Base-by-base conservation (phyloP, 2,113 vertebrate species). In the Aleadryas rufinucha region DNA sequence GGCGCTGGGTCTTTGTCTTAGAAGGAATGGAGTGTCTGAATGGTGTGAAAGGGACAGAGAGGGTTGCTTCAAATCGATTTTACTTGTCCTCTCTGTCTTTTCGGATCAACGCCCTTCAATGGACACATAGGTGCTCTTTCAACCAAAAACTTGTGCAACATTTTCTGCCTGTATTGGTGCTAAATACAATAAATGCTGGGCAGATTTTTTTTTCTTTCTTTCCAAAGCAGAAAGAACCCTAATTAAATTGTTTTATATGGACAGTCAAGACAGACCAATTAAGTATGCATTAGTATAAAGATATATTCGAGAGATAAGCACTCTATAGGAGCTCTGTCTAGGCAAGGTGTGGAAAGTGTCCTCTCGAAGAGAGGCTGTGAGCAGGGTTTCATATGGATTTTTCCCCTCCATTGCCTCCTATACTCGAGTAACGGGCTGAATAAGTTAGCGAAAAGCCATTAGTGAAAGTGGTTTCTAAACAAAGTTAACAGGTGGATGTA, bases 81-180 rank as follows among this genome's bases (percentile, higher is more conserved):
- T 98, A 97, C 98, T 98, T 98, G 98, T 98, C 98, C 97, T 98
- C 98, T 98, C 98, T 98, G 98, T 98, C 98, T 98, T 99, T 98
- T 98, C 98, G 98, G 98, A 98, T 99, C 98, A 99, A 96, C 98
- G 98, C 98, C 97, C 98, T 98, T 99, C 98, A 99, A 98, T 98
- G 97, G 98, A 96, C 97, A 97, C 97, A 97, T 98, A 98, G 98
- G 98, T 98, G 98, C 98, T 98, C 98, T 98, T 98, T 98, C 98
- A 98, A 98, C 98, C 98, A 98, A 98, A 98, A 98, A 97, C 98
- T 98, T 98, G 98, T 98, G 98, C 98, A 98, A 98, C 98, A 98
- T 98, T 98, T 98, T 98, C 98, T 98, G 98, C 98, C 98, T 98
- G 97, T 98, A 98, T 98, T 98, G 97, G 97, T 97, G 97, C 98